These are phyloP conservation scores for Amblyopsis rosae DNA, from an alignment of 2,113 vertebrate species.

Conservation along the genomic window DNA sequence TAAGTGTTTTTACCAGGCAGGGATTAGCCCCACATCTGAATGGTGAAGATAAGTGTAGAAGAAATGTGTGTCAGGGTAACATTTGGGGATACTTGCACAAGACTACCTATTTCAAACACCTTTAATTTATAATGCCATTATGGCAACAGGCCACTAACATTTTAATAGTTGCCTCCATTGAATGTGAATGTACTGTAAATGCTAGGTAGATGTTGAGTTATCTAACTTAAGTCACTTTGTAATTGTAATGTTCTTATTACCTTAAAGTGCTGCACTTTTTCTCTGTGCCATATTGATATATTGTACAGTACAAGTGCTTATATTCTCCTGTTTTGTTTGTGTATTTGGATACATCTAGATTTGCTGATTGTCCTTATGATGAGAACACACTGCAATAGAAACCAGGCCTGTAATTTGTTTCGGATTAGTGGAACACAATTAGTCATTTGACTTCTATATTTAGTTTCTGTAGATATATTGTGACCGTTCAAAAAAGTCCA, in stretches of 20 bases:
- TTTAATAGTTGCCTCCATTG: too few species aligned
- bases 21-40: background rate
- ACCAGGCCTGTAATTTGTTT: background rate
- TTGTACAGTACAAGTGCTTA: background rate
- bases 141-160: background rate
- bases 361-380: conserved; percentile 10
- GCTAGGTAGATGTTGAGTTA: background rate
- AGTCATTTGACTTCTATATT: conserved; percentile 2
- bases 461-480: background rate
- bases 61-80: conserved; percentile 27
- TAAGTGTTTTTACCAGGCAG: conserved; percentile 4
- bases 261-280: conserved; percentile 11
- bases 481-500: background rate
- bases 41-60: conserved; percentile 8
- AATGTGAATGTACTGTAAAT: too few species aligned
- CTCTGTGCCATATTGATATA: background rate
- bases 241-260: background rate
- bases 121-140: conserved; percentile 21
- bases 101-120: conserved; percentile 12
- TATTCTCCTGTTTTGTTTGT: too few species aligned
- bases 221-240: background rate
- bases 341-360: conserved; percentile 7
- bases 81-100: conserved; percentile 37
- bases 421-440: background rate
- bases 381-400: background rate